phyloP scores from a whole-genome alignment of 1,140 invertebrate species.

The Acromyrmex charruanus region DNA sequence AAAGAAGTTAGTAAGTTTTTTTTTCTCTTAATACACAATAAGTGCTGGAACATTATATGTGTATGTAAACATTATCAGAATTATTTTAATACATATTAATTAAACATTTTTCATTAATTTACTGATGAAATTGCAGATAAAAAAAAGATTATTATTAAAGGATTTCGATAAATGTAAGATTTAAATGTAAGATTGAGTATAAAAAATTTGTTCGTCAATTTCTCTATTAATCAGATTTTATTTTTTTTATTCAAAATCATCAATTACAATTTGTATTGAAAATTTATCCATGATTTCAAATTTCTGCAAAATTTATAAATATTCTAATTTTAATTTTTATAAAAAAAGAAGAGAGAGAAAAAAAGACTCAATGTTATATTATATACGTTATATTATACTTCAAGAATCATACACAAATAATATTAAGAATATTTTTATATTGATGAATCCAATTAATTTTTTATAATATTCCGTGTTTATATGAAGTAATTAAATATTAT shows the following conservation, averaged over 20 bases:
- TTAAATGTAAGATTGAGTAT: neutral
- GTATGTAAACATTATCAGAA: neutral
- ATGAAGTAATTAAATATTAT: conserved; percentile 16
- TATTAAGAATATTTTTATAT: neutral
- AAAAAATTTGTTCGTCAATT: neutral
- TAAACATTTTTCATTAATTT: neutral
- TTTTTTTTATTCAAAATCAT: neutral
- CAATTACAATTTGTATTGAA: neutral
- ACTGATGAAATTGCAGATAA: neutral
- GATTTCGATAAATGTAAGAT: neutral
- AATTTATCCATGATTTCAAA: neutral
- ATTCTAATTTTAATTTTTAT: neutral
- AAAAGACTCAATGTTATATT: neutral
- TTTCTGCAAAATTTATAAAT: neutral
- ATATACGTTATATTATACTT: neutral
- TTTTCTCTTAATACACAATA: neutral
- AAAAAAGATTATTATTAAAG: neutral
- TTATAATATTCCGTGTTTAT: neutral
- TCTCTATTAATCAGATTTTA: neutral
- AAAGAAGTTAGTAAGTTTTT: neutral
- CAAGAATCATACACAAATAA: neutral
- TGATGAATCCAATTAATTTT: conserved; percentile 7
- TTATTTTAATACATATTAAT: neutral
- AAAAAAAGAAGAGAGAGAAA: neutral
- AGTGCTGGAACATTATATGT: neutral